Evolutionary conservation across 64 coral and sea anemone genomes (phyloP), one percentile per base, ranked within the genome.

Genomic region (Platygyra sinensis): DNA sequence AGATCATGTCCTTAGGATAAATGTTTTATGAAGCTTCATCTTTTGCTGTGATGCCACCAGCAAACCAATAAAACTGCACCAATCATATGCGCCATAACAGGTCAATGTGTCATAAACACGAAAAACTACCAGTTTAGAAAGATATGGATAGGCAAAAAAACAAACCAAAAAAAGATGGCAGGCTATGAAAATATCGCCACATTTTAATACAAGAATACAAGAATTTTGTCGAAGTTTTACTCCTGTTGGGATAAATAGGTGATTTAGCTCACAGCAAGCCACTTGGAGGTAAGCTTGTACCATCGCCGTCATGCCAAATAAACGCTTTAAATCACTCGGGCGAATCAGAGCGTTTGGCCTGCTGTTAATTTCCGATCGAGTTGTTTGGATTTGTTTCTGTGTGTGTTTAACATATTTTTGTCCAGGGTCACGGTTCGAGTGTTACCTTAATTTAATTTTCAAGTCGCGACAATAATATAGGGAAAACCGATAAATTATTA

Each of bases 31-130:
- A 67, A 18, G n/a, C 71, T 51, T 85, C 24, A 85, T 5, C 67
- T 51, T 19, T 28, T 71, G 63, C 61, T 85, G 81, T 85, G 36
- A 50, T 52, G 36, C 81, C 81, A 85, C 81, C 69, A 69, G 81
- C 63, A 85, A 72, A 64, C 15, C n/a, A 64, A 85, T 85, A 67
- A 65, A 71, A 50, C 2, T 51, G 33, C 28, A 29, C 81, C 81
- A 85, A 85, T 85, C 38, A 72, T 25, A 49, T 71, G 13, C 38
- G 32, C 39, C 32, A 10, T 65, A 0, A 18, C 81, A 49, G 63
- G 60, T 85, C 62, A 50, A 63, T 85, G 33, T 85, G 38, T 72
- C 62, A 72, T 51, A 85, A 85, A 62, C 62, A 69, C 32, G 4
- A 11, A 52, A 71, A 71, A 28, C 8, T 71, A 85, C 81, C 81